These are phyloP conservation scores for Enteromius mattozi DNA, from an alignment of 2,797 vertebrate species.

Conservation along the genomic window DNA sequence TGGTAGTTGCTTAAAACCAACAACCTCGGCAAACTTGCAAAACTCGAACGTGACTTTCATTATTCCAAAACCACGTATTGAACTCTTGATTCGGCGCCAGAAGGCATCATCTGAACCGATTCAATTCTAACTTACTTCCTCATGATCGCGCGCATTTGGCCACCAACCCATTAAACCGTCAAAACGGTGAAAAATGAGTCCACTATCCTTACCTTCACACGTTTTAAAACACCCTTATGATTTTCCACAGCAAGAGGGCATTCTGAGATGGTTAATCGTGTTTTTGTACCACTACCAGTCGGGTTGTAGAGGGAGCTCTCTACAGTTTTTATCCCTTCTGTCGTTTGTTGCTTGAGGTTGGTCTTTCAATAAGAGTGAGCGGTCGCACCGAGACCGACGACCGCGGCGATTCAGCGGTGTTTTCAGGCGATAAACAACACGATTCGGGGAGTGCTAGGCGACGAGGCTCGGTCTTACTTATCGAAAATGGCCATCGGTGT, in stretches of 20 bases:
- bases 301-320: slow-evolving; percentile 87
- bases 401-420: slow-evolving; percentile 12
- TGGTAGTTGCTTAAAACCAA: not conserved
- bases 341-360: slow-evolving; percentile 70
- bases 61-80: not conserved
- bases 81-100: slow-evolving; percentile 23
- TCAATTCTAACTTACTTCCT: slow-evolving; percentile 20
- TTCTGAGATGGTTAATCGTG: slow-evolving; percentile 62
- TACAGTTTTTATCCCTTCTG: slow-evolving; percentile 71
- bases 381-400: slow-evolving; percentile 58
- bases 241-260: slow-evolving; percentile 57
- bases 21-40: not conserved
- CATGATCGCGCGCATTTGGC: not conserved
- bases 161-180: slow-evolving; percentile 14
- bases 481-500: slow-evolving; percentile 48
- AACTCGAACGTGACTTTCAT: slow-evolving; percentile 7
- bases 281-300: slow-evolving; percentile 82
- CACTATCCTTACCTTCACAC: not conserved
- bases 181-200: not conserved
- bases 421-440: not conserved
- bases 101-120: slow-evolving; percentile 15
- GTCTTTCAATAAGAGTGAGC: slow-evolving; percentile 70
- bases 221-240: slow-evolving; percentile 32
- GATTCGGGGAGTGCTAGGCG: not conserved
- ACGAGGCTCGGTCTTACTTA: slow-evolving; percentile 10